Base-by-base conservation (phyloP, 1,140 invertebrate species). In the Rhopalosiphum padi region DNA sequence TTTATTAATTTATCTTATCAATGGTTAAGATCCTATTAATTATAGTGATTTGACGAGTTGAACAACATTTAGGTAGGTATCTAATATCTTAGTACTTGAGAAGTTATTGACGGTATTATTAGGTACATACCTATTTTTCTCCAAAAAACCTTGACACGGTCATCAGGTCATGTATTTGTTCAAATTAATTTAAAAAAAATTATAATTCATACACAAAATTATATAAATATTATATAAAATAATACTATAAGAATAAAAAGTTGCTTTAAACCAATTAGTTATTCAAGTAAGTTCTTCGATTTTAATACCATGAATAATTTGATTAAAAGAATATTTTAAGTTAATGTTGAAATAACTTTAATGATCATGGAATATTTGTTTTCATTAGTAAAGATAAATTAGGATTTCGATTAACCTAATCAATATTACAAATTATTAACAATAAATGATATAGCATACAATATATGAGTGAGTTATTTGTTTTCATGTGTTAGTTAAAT, bases 51-150 rank as follows among this genome's bases (percentile, higher is more conserved):
- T 55, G 15, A 55, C 5, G 23, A 55, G 51, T 55, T 89, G 30
- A 89, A 89, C 48, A 89, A 89, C 51, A 89, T 37, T 22, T 83
- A 83, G 60, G 60, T 68, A 77, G 15, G 48, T 51, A 51, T 51
- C 48, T 51, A 51, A 8, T 60, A 60, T 60, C 6, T 18, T 22
- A 37, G 21, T 83, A 46, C 88, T 55, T 55, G 15, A 55, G 22
- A 23, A 37, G 48, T 89, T 53, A n/a, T 89, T 25, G 8, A 53
- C 87, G 37, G 0, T 53, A 25, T 53, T 51, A 88, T 89, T 51
- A 53, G 22, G 4, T 77, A 89, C 48, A 15, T 21, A 51, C 48
- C 48, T 18, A 21, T 37, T 89, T 89, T 53, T 55, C 35, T 7
- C 9, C 11, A 1, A 25, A 25, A 53, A 55, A 41, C 48, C 43